Evolutionary conservation across 1,140 invertebrate genomes (phyloP), one percentile per base, ranked within the genome.

Genomic region (Nasonia longicornis): DNA sequence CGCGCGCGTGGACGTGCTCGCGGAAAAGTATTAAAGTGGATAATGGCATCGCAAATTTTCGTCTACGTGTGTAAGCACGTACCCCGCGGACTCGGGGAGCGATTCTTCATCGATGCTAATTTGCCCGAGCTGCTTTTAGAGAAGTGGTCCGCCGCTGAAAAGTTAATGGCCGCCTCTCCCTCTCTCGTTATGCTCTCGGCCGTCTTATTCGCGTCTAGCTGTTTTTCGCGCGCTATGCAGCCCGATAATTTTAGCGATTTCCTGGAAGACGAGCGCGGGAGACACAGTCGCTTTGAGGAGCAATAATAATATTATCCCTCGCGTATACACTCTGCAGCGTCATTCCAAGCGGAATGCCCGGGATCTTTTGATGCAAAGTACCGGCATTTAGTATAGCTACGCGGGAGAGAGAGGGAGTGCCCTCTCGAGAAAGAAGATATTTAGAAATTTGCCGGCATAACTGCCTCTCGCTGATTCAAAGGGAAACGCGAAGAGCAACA

Each of bases 31-130:
- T 76, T 77, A 71, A 81, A 81, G 67, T 81, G 67, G 80, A 77
- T 81, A 81, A 81, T 72, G 58, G 80, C 74, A 31, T 66, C 75
- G 75, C 74, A 77, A 81, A 81, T 77, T 77, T 77, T 77, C 80
- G 66, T 35, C 71, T 12, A 38, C 29, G 20, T 72, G 52, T 58
- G 52, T 58, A 58, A 58, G 20, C 52, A 58, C 7, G 66, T 66
- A 20, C 38, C 45, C 26, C 22, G 26, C 63, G 29, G 22, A 31
- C 26, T 69, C 22, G 64, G 26, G 26, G 26, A 1, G 48, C 64
- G 35, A 77, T 77, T 77, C 77, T 64, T 81, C 74, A 66, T 71
- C 67, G 74, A 42, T 35, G 66, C 66, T 81, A 76, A 64, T 81
- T 71, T 64, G 31, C 73, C 8, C 22, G 45, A 52, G 26, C 20